Evolutionary conservation across 2,888 invertebrate genomes (phyloP).

Genomic region (Julus scanicus): DNA sequence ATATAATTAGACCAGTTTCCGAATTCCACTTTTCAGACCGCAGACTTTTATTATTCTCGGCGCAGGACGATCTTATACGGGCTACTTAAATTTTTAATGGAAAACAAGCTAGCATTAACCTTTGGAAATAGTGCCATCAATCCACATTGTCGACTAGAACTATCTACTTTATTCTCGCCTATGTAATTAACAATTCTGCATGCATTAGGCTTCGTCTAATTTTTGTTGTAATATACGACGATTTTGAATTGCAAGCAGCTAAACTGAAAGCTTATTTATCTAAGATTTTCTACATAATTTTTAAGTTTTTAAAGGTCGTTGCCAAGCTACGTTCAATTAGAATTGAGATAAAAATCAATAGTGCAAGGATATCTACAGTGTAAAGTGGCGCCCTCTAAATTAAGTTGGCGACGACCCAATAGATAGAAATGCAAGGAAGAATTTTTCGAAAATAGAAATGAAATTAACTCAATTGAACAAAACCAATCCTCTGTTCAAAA

Average conservation of each 20-base stretch:
- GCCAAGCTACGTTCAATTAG: not conserved
- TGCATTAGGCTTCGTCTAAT: not conserved
- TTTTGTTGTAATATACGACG: not conserved
- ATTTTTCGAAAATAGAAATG: not conserved
- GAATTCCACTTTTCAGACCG: not conserved
- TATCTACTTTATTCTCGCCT: not conserved
- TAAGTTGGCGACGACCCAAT: not conserved
- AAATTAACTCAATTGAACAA: no score
- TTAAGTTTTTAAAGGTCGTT: conserved; percentile 8
- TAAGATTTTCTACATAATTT: conserved; percentile 2
- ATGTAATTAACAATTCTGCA: conserved; percentile 16
- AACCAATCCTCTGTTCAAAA: not conserved
- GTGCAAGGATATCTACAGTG: not conserved
- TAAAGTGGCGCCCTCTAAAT: not conserved
- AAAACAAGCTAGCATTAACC: conserved; percentile 22
- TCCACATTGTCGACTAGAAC: not conserved
- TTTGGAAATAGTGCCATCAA: conserved; percentile 13
- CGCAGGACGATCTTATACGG: not conserved
- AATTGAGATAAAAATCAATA: conserved; percentile 5
- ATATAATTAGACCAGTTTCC: not conserved
- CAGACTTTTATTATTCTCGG: not conserved
- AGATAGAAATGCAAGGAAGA: not conserved
- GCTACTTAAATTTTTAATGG: conserved; percentile 24
- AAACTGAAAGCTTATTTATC: not conserved
- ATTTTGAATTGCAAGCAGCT: not conserved